A percentile compares a stretch with the other conserved stretches of the same genome.
Conservation (phyloP, 2,797 vertebrate species). For the Aselliscus stoliczkanus region DNA sequence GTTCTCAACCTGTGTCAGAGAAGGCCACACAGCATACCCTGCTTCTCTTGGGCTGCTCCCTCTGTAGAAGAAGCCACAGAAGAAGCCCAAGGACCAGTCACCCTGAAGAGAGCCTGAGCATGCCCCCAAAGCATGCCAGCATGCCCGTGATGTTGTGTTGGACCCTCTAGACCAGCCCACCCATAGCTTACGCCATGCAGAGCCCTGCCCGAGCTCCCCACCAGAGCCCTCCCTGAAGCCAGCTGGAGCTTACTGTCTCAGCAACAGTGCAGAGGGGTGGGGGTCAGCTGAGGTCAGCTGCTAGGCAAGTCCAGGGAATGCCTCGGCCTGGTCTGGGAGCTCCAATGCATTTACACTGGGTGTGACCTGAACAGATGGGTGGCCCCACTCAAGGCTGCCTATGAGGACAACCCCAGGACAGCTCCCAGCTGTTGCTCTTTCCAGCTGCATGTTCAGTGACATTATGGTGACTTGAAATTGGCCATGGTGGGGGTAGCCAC, state of each 20-base stretch:
- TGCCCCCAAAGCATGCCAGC: neutral
- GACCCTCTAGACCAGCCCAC: neutral
- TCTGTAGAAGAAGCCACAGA: neutral
- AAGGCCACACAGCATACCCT: neutral
- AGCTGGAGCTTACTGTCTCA: neutral
- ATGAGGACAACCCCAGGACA: no score
- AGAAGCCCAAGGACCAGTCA: neutral
- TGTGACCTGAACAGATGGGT: neutral
- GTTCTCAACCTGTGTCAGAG: neutral
- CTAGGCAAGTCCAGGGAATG: neutral
- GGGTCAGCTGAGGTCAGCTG: neutral
- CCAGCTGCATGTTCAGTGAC: neutral
- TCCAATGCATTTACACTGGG: neutral
- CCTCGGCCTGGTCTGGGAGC: neutral
- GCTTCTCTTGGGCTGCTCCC: neutral
- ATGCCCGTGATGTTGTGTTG: neutral
- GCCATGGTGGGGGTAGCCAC: neutral
- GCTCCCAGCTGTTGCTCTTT: neutral
- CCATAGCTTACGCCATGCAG: accelerated
- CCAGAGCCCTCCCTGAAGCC: neutral
- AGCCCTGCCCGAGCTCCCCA: neutral
- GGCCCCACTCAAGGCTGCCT: neutral
- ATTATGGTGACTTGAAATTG: neutral
- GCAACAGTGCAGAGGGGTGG: neutral
- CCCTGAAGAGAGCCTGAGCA: neutral